phyloP scores from a whole-genome alignment of 2,113 vertebrate species.

The Oceanites oceanicus region DNA sequence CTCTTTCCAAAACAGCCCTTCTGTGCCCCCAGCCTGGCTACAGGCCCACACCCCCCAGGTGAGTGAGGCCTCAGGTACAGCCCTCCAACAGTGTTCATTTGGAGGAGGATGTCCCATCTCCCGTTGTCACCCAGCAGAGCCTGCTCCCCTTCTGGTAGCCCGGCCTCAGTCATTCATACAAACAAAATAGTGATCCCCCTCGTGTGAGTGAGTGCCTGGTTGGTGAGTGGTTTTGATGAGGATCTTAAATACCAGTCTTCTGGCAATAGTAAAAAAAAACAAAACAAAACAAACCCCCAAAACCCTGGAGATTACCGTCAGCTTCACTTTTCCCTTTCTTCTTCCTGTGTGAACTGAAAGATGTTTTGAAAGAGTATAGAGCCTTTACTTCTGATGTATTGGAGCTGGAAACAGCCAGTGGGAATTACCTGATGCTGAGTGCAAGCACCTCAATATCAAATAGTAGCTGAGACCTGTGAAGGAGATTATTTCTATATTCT shows the following conservation, averaged over 20 bases:
- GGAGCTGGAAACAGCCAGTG: neutral
- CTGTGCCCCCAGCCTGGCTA: neutral
- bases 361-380: neutral
- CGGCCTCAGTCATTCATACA: neutral
- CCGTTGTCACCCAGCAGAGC: neutral
- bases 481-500: neutral
- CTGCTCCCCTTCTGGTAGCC: neutral
- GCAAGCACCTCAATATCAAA: neutral
- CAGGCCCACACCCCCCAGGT: rapidly evolving
- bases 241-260: neutral
- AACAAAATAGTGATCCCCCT: neutral
- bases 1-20: neutral
- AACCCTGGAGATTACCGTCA: neutral
- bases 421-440: neutral
- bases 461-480: neutral
- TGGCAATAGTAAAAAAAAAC: neutral
- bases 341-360: neutral
- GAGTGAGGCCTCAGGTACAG: rapidly evolving
- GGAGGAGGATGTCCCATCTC: neutral
- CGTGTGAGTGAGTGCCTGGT: no score
- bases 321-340: neutral
- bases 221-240: neutral
- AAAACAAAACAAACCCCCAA: no score
- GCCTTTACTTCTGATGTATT: neutral
- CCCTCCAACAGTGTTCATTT: rapidly evolving